Conservation (phyloP, 1,140 invertebrate species). For the Caerostris darwini region DNA sequence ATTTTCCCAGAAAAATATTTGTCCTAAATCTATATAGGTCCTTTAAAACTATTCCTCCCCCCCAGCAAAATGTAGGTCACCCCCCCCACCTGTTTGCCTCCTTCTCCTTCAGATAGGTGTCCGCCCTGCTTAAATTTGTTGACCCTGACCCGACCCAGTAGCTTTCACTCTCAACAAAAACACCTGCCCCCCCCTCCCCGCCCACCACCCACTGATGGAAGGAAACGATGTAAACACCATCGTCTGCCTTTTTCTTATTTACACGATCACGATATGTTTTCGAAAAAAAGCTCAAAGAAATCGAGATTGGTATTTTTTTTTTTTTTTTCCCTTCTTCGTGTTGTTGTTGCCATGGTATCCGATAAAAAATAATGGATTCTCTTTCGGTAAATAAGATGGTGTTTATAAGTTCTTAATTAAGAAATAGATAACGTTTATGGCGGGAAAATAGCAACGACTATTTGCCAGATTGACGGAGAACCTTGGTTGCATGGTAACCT, state of each 20-base stretch:
- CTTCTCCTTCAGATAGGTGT: not conserved
- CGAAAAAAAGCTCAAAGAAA: not conserved
- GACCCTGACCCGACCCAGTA: not conserved
- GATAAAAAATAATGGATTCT: no score
- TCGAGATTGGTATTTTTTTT: no score
- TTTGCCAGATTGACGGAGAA: no score
- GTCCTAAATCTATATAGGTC: not conserved
- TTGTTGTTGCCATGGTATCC: not conserved
- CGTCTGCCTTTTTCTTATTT: not conserved
- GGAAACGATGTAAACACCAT: not conserved
- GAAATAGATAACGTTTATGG: no score
- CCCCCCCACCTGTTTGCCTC: slow-evolving; percentile 18
- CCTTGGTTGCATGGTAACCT: no score
- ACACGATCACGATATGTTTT: not conserved
- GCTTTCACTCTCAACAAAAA: slow-evolving; percentile 11
- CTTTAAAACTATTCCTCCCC: not conserved
- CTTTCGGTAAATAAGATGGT: no score
- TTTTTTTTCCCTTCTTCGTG: not conserved
- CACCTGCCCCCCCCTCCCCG: not conserved
- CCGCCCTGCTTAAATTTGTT: not conserved
- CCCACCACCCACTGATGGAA: not conserved
- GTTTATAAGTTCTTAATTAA: no score
- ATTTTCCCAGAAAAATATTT: not conserved
- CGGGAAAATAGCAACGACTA: no score
- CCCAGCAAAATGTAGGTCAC: not conserved